Base-by-base conservation (phyloP, 2,888 invertebrate species). In the Heliconius erato region DNA sequence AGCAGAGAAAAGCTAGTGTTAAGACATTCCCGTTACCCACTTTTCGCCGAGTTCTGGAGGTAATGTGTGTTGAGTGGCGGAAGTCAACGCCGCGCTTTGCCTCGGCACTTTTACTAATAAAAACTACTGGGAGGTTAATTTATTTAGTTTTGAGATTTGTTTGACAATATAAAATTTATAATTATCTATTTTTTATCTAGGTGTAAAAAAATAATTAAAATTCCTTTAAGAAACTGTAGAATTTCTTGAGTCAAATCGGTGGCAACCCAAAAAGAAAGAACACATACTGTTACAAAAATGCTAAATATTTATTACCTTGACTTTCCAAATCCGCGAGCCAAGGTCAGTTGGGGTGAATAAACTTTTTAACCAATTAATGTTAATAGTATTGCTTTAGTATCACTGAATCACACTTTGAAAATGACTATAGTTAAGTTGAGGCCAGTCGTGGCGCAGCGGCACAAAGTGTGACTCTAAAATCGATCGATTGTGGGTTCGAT, bases 281-380 rank as follows among this genome's bases (percentile, higher is more conserved):
- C 86, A 88, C 88, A 84, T 86, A 88, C 88, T 87, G 88, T 89
- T 88, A 88, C 85, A 86, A 86, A 87, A 87, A 89, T 87, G 87
- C 85, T 85, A 86, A 87, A 86, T 85, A 86, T 86, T 86, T 87
- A 85, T 87, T 87, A 84, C 86, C 83, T 86, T 85, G 89, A 88
- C 88, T 88, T 87, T 87, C 86, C 86, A 89, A 89, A 88, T 88
- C 88, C 87, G 84, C 84, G 85, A 87, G 80, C 82, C 90, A 92
- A 92, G 93, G 89, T 86, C 88, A 81, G 26, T 67, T n/a, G 84
- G 74, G 83, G 80, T 85, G 80, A 82, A 82, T 80, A 79, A 82
- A 82, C 84, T 83, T 85, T 85, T 84, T 82, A 76, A n/a, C 77
- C 82, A 84, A 83, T 85, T 85, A 85, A 85, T 82, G 79, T 59